These are phyloP conservation scores for Orchestia grillus DNA, from an alignment of 1,140 invertebrate species.

Conservation along the genomic window DNA sequence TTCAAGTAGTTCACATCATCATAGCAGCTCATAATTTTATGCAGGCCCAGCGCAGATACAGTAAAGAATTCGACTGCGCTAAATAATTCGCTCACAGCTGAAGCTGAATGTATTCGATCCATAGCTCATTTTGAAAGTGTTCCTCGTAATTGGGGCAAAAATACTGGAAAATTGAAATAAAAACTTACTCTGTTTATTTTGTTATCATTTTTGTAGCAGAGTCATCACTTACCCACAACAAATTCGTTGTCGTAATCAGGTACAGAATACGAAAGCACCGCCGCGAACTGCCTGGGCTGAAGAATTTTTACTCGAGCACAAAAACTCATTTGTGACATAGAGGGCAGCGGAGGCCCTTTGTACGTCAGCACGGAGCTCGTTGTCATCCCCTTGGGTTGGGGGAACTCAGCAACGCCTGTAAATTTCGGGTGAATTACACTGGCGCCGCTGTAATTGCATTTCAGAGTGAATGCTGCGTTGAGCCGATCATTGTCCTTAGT, in stretches of 20 bases:
- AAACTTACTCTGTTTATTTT: neutral
- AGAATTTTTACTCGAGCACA: neutral
- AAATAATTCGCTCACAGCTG: no score
- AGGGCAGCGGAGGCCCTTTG: neutral
- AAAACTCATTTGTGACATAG: neutral
- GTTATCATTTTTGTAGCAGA: neutral
- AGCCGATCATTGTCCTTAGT: no score
- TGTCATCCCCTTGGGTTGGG: neutral
- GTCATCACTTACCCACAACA: neutral
- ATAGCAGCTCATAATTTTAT: no score
- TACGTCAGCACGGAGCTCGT: neutral
- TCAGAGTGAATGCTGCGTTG: no score
- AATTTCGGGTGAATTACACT: neutral
- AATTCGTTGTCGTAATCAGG: constrained; percentile 25
- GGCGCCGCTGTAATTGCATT: neutral
- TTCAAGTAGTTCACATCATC: no score
- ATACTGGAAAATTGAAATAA: no score
- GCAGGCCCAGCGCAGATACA: no score
- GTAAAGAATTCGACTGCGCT: no score
- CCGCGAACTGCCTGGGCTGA: neutral
- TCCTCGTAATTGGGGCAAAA: no score
- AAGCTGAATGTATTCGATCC: no score
- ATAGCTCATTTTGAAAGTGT: no score
- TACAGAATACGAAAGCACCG: neutral
- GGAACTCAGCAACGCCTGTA: neutral